These are phyloP conservation scores for Pentamera pediparva DNA, from an alignment of 53 echinoderm and acorn worm genomes.

Conservation along the genomic window DNA sequence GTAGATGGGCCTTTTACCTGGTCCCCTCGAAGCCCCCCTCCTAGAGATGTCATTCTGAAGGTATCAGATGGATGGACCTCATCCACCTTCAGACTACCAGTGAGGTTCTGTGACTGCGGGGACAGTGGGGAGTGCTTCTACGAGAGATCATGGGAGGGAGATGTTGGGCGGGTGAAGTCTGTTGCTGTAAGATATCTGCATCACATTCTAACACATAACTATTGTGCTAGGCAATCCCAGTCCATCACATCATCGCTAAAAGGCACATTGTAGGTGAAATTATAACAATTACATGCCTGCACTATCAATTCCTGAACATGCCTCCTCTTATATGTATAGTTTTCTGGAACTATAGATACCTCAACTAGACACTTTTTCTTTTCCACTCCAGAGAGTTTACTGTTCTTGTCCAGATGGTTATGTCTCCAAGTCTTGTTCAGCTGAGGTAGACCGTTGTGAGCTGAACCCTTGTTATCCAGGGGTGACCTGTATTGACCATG, in stretches of 20 bases:
- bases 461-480: constrained; percentile 64
- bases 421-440: constrained; percentile 32
- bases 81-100: constrained; percentile 1
- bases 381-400: constrained; percentile 45
- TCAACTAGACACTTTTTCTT: too few species aligned
- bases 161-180: constrained; percentile 26
- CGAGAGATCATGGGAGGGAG: constrained; percentile 20
- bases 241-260: too few species aligned
- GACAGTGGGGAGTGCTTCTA: constrained; percentile 36
- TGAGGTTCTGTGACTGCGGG: constrained; percentile 37
- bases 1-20: constrained; percentile 29
- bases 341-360: too few species aligned
- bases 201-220: too few species aligned
- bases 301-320: too few species aligned
- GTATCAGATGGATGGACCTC: constrained; percentile 24
- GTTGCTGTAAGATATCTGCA: constrained; percentile 46
- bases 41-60: neutral
- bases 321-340: too few species aligned
- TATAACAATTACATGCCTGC: too few species aligned
- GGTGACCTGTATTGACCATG: constrained; percentile 58
- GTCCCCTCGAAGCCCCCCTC: neutral
- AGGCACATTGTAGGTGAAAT: too few species aligned
- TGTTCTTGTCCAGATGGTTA: constrained; percentile 56
- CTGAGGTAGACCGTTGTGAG: constrained; percentile 53
- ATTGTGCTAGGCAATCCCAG: too few species aligned